Conservation (phyloP, 1,140 invertebrate genomes). For the Megalopta genalis region DNA sequence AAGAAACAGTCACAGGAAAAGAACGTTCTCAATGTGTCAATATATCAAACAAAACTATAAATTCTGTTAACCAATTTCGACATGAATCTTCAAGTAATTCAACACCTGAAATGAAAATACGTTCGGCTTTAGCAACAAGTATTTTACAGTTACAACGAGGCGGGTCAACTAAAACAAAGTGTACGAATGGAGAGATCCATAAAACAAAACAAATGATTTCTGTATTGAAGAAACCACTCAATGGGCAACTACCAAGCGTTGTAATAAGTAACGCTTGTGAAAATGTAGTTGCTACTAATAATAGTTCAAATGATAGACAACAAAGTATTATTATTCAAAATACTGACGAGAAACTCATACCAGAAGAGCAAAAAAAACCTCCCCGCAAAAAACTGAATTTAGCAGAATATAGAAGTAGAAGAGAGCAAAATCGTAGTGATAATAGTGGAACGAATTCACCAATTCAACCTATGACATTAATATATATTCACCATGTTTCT, state of each 20-base stretch:
- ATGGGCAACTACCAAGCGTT: conserved; percentile 14
- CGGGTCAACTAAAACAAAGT: conserved; percentile 63
- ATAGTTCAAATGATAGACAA: conserved; percentile 62
- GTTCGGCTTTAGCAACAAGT: conserved; percentile 66
- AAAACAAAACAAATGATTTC: conserved; percentile 72
- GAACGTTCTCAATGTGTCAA: background rate
- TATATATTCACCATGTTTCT: conserved; percentile 69
- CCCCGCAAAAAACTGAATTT: conserved; percentile 78
- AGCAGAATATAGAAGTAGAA: conserved; percentile 78
- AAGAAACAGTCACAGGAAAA: background rate
- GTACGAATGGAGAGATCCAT: conserved; percentile 21
- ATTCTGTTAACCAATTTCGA: conserved; percentile 6
- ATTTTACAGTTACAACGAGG: conserved; percentile 65
- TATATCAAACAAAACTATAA: conserved; percentile 11
- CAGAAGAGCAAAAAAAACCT: conserved; percentile 67
- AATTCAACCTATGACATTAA: conserved; percentile 64
- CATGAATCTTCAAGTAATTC: conserved; percentile 29
- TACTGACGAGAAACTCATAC: conserved; percentile 33
- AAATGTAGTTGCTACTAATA: conserved; percentile 65
- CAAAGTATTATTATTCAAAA: conserved; percentile 66
- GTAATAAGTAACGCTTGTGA: conserved; percentile 52
- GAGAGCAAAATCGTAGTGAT: conserved; percentile 71
- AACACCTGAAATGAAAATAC: conserved; percentile 66
- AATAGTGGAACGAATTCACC: conserved; percentile 67
- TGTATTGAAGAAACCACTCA: conserved; percentile 72